Percentiles rank a stretch among this genome's conserved stretches.
Evolutionary conservation across 1,140 invertebrate species (phyloP).

Genomic region (Drosophila mayri): DNA sequence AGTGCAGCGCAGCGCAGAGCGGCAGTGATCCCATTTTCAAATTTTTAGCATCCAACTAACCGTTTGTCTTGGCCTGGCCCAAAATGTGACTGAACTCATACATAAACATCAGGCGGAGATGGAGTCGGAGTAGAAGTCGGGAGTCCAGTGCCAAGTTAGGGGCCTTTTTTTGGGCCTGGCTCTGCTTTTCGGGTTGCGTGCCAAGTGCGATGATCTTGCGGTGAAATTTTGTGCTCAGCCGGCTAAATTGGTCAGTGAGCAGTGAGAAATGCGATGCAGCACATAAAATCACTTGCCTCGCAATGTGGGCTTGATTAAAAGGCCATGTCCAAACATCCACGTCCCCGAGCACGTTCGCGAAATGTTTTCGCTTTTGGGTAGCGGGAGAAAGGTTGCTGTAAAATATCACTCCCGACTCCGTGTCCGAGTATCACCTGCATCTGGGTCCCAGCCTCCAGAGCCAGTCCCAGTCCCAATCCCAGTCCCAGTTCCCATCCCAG

Average conservation of each 20-base stretch:
- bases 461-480: constrained; percentile 1
- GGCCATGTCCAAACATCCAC: constrained; percentile 57
- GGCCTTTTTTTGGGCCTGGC: constrained; percentile 60
- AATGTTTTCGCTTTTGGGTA: constrained; percentile 58
- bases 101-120: constrained; percentile 65
- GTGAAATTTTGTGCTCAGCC: constrained; percentile 83
- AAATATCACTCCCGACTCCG: constrained; percentile 69
- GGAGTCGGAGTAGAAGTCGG: constrained; percentile 38
- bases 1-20: constrained; percentile 64
- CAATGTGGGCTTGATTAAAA: constrained; percentile 82
- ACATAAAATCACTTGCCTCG: constrained; percentile 75
- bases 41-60: constrained; percentile 67
- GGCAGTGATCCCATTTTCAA: constrained; percentile 65
- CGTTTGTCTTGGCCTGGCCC: constrained; percentile 57
- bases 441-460: constrained; percentile 13
- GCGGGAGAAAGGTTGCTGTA: constrained; percentile 70
- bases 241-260: constrained; percentile 83
- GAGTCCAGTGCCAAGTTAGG: constrained; percentile 54
- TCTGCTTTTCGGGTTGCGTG: constrained; percentile 75
- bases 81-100: constrained; percentile 76
- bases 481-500: constrained; percentile 3
- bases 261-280: constrained; percentile 61
- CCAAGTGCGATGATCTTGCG: constrained; percentile 84
- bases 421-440: constrained; percentile 64
- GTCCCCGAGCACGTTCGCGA: constrained; percentile 38